Conservation (phyloP, 2,113 vertebrate species). For the Myiozetetes cayanensis region DNA sequence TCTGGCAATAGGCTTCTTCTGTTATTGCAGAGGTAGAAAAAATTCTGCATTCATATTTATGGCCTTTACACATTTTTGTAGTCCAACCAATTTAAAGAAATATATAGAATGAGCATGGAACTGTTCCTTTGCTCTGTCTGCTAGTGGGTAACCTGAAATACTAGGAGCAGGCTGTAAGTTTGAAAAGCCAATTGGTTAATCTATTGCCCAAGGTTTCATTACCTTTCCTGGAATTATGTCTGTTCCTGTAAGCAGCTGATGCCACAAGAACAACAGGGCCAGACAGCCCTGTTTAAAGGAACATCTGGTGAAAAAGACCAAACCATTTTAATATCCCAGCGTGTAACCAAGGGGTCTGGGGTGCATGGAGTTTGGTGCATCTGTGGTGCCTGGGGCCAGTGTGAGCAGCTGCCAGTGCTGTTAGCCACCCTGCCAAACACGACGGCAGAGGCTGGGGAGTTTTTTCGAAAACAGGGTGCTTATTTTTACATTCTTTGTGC, state of each 20-base stretch:
- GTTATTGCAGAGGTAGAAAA: neutral
- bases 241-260: neutral
- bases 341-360: accelerated
- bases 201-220: neutral
- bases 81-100: neutral
- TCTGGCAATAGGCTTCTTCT: neutral
- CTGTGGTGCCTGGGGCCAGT: accelerated
- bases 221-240: neutral
- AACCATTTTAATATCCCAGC: accelerated
- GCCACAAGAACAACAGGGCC: accelerated
- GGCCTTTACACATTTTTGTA: neutral
- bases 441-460: accelerated
- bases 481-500: neutral
- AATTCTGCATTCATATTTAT: neutral
- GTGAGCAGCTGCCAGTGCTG: accelerated
- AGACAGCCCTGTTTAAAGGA: neutral
- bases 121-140: neutral
- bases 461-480: accelerated
- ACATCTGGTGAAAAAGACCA: accelerated
- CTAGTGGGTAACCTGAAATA: neutral
- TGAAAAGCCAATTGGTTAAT: neutral
- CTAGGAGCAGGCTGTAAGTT: accelerated
- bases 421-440: accelerated
- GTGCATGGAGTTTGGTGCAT: accelerated
- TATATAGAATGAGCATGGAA: neutral